These are phyloP conservation scores for Tetropium fuscum DNA, from an alignment of 2,888 invertebrate species.

Conservation along the genomic window DNA sequence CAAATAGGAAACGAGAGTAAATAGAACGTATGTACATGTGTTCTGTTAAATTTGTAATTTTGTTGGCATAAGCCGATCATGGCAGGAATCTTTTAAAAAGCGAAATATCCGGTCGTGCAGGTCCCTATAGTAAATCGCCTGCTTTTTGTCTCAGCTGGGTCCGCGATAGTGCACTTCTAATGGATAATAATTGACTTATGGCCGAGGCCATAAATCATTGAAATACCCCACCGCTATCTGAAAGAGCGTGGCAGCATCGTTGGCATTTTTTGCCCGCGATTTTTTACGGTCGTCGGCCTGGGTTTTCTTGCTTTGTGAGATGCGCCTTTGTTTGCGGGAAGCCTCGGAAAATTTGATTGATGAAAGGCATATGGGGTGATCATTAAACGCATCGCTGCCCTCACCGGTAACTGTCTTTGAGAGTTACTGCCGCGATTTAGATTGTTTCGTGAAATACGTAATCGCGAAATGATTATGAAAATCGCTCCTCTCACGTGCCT, in stretches of 20 bases:
- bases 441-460: conserved; percentile 12
- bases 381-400: conserved; percentile 30
- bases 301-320: conserved; percentile 24
- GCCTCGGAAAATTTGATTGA: conserved; percentile 32
- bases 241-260: conserved; percentile 18
- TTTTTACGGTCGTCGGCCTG: conserved; percentile 14
- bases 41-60: too few relatives aligned
- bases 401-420: not conserved
- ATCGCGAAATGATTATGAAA: not conserved
- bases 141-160: conserved; percentile 8
- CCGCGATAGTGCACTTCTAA: conserved; percentile 24
- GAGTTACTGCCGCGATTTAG: not conserved
- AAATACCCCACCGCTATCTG: conserved; percentile 1
- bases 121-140: conserved; percentile 13
- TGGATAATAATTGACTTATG: conserved; percentile 29
- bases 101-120: not conserved
- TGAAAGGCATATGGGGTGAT: conserved; percentile 28
- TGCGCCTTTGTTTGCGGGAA: conserved; percentile 26
- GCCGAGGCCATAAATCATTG: conserved; percentile 25
- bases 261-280: conserved; percentile 21
- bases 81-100: too few relatives aligned
- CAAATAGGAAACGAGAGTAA: too few relatives aligned
- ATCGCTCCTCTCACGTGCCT: not conserved
- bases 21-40: too few relatives aligned
- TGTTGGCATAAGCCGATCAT: too few relatives aligned